Evolutionary conservation across 2,113 vertebrate genomes (phyloP), one percentile per base, ranked within the genome.

Genomic region (Struthidea cinerea): DNA sequence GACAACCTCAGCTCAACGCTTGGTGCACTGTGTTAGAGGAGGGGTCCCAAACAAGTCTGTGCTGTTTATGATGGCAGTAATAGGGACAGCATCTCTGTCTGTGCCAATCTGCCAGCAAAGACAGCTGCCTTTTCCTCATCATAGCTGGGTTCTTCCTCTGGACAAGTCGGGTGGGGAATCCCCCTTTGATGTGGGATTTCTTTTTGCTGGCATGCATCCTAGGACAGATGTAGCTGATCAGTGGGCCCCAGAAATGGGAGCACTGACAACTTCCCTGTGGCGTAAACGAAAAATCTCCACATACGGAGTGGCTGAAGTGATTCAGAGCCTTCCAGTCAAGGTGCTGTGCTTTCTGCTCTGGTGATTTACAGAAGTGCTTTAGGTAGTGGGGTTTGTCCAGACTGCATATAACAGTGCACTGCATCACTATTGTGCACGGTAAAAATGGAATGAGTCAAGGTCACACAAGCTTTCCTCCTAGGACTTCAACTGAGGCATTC

Each of bases 1-100:
- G 64, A 49, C 28, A 68, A 32, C 32, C 44, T 76, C 0, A 0
- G 16, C 33, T 44, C 8, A 3, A 3, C 63, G 23, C 26, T 44
- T 26, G 49, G 63, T 4, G 7, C 15, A 17, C 35, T 49, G 59
- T 21, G 11, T 35, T 27, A 35, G 30, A 65, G 17, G 14, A 65
- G 26, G 42, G 32, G 1, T 81, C 64, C 23, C 82, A 69, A 59
- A 69, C 23, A 42, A 39, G 13, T 9, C 59, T 60, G 46, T 39
- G 35, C 27, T 77, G 28, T 63, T 71, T 56, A 1, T 20, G 35
- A 33, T 13, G 41, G 46, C 46, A 44, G 4, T 27, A 37, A 10
- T 16, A 44, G 37, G 32, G 32, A 28, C 32, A 41, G 37, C 16
- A 7, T 6, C 18, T 37, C 9, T 81, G 44, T 53, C 61, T 49